Conservation (phyloP, 35 echinoderm and acorn worm genomes). For the Ptychodera flava region DNA sequence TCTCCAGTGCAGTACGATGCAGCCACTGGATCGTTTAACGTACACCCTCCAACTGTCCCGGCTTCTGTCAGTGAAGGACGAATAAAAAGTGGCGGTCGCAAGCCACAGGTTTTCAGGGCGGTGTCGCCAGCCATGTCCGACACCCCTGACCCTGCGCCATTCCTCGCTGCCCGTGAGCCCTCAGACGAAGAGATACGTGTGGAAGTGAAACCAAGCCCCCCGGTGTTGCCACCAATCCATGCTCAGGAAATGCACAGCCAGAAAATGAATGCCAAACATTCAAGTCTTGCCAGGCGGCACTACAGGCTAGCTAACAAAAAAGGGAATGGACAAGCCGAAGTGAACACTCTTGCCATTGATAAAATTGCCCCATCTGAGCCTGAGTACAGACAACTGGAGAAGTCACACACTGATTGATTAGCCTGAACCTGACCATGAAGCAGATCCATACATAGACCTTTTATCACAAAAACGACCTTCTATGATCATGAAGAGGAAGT, state of each 20-base stretch:
- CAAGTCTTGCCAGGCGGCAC: slow-evolving; percentile 7
- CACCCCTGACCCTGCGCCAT: slow-evolving; percentile 27
- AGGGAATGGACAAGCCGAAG: slow-evolving; percentile 3
- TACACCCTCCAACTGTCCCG: slow-evolving; percentile 22
- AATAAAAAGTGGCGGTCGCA: background rate
- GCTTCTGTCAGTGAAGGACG: background rate
- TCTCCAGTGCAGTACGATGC: background rate
- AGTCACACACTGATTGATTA: background rate
- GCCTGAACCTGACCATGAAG: no score
- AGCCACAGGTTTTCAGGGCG: slow-evolving; percentile 3
- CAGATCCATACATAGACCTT: no score
- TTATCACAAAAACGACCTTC: no score
- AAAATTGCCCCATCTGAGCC: background rate
- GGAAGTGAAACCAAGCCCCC: slow-evolving; percentile 53
- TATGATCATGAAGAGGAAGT: no score
- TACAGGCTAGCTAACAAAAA: slow-evolving; percentile 26
- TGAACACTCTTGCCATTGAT: slow-evolving; percentile 28
- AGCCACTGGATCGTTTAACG: background rate
- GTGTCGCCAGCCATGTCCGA: background rate
- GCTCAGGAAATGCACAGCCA: background rate
- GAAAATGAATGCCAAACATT: background rate
- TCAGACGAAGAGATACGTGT: slow-evolving; percentile 26
- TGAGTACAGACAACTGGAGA: background rate
- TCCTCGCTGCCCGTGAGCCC: slow-evolving; percentile 35
- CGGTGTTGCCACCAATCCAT: slow-evolving; percentile 85